Conservation (phyloP, 2,888 invertebrate genomes). For the Pristionchus exspectatus region DNA sequence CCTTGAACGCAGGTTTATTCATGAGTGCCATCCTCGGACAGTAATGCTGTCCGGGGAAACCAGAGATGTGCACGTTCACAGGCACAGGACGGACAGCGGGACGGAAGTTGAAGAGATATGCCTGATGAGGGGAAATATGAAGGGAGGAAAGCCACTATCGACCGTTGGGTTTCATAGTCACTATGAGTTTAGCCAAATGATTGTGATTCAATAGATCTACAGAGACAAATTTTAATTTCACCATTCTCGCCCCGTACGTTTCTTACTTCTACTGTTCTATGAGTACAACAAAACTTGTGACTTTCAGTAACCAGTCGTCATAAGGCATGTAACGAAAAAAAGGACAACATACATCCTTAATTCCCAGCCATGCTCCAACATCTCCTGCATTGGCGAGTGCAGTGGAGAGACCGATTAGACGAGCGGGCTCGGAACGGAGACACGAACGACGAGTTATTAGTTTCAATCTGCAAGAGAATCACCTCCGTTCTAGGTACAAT, state of each 20-base stretch:
- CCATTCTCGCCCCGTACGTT: not conserved
- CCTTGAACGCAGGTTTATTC: constrained; percentile 98
- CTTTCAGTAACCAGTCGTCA: not conserved
- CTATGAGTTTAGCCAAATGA: not conserved
- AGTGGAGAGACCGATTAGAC: constrained; percentile 96
- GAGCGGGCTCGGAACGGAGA: constrained; percentile 82
- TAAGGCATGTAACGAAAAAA: not conserved
- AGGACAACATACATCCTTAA: constrained; percentile 80
- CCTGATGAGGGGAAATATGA: constrained; percentile 79
- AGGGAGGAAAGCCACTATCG: not conserved
- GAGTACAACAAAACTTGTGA: not conserved
- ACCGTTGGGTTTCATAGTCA: not conserved
- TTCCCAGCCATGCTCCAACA: constrained; percentile 95
- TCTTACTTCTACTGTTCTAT: not conserved
- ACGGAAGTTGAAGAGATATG: constrained; percentile 96
- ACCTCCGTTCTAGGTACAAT: not conserved
- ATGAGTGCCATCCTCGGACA: constrained; percentile 99
- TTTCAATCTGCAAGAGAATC: constrained; percentile 65
- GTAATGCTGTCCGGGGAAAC: constrained; percentile 97
- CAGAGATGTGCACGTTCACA: constrained; percentile 92
- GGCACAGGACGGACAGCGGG: constrained; percentile 98
- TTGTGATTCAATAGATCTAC: not conserved
- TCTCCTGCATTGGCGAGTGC: constrained; percentile 98
- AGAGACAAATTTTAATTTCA: not conserved
- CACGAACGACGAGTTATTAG: constrained; percentile 70